Evolutionary conservation across 92 coral and sea anemone species (phyloP), one percentile per base, ranked within the genome.

Genomic region (Porites rus): DNA sequence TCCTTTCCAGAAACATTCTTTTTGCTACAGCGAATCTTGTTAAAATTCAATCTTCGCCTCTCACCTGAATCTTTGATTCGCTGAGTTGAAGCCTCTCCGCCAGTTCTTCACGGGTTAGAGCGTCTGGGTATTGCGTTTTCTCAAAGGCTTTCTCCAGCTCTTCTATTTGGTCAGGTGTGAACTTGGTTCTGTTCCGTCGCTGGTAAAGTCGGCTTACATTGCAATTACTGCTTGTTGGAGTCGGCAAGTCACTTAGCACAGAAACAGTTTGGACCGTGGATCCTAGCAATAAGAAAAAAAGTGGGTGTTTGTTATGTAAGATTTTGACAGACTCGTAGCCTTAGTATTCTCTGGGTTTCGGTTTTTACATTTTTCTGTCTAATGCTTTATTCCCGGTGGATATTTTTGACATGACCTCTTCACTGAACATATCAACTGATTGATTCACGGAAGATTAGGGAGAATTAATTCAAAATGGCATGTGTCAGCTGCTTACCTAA

Each of bases 1-100:
- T 56, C 61, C 16, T 10, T 56, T 56, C 61, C 61, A 56, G 46
- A 38, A 38, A 56, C 61, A 56, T 12, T 56, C 46, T 6, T 38
- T 38, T 38, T 38, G 46, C 46, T 38, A 38, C 46, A 38, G 46
- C 5, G 46, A 38, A 38, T 38, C 46, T 38, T 38, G 46, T 38
- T 38, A 38, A 38, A 38, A 38, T 38, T 4, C 6, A 38, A 38
- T 38, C 46, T 38, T 16, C 12, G 25, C 7, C 28, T 8, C 50
- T 19, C 74, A 95, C 98, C 94, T 95, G 98, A 54, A 95, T 89
- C 74, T 93, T 86, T 4, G 98, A 93, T 73, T 95, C 98, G 70
- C 96, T 89, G 31, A 95, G 90, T 22, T 82, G 88, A 19, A 95
- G 84, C 63, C 93, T 79, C 88, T 95, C 91, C 18, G 96, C 98